A percentile compares a stretch with the other conserved stretches of the same genome.
Conservation (phyloP, 2,113 vertebrate species). For the Platichthys stellatus region DNA sequence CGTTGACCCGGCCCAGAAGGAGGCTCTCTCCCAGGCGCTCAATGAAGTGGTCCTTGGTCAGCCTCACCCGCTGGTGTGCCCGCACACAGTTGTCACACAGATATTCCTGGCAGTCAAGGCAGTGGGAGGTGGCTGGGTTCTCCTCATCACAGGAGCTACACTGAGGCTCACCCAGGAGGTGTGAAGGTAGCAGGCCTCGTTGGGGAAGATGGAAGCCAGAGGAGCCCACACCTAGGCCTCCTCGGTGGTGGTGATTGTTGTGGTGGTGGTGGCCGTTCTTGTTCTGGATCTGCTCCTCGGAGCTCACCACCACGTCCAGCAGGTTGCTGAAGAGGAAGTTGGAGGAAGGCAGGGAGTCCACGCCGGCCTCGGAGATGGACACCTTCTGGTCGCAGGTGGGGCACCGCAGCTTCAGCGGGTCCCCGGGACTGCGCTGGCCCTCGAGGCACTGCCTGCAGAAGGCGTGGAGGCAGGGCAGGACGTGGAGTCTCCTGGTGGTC, state of each 20-base stretch:
- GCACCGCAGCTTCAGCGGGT: slow-evolving; percentile 89
- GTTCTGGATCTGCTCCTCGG: slow-evolving; percentile 83
- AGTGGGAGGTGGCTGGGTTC: slow-evolving; percentile 89
- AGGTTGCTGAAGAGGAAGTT: slow-evolving; percentile 94
- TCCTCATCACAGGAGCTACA: slow-evolving; percentile 93
- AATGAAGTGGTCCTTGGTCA: slow-evolving; percentile 96
- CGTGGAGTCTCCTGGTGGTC: slow-evolving; percentile 85
- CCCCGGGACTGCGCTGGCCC: slow-evolving; percentile 86
- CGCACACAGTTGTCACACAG: slow-evolving; percentile 93
- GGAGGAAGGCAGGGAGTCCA: slow-evolving; percentile 92
- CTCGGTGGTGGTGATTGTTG: slow-evolving; percentile 43
- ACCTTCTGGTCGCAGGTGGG: slow-evolving; percentile 93
- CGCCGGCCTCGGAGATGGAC: slow-evolving; percentile 89
- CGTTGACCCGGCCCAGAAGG: slow-evolving; percentile 62
- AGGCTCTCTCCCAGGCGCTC: slow-evolving; percentile 84
- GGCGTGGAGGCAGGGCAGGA: slow-evolving; percentile 92
- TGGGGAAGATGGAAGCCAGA: slow-evolving; percentile 75
- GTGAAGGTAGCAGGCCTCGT: slow-evolving; percentile 77
- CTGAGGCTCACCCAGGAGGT: slow-evolving; percentile 82
- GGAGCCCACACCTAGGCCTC: slow-evolving; percentile 68
- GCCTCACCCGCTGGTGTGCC: slow-evolving; percentile 92
- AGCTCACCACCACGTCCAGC: slow-evolving; percentile 90
- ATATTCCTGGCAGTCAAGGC: slow-evolving; percentile 93
- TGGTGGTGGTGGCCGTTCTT: slow-evolving; percentile 69
- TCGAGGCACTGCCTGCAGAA: slow-evolving; percentile 95